Conservation (phyloP, 2,888 invertebrate genomes). For the Emmelina monodactyla region DNA sequence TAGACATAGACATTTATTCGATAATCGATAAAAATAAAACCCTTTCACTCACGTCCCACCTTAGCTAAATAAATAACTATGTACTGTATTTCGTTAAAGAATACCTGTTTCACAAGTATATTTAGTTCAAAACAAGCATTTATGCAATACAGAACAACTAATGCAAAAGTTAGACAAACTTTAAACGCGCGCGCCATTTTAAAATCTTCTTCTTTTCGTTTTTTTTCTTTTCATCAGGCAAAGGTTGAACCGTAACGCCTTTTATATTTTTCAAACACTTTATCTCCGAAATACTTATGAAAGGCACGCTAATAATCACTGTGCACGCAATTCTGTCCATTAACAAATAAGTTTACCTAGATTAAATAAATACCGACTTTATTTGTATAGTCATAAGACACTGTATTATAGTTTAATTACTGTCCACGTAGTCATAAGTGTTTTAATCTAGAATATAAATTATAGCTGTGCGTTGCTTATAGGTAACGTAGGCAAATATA, state of each 20-base stretch:
- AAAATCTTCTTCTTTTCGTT: no score
- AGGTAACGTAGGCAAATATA: no score
- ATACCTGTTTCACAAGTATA: no score
- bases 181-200: no score
- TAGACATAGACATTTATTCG: background rate
- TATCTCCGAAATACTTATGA: no score
- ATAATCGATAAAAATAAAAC: slow-evolving; percentile 27
- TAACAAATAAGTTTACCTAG: slow-evolving; percentile 34
- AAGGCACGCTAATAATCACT: slow-evolving; percentile 43
- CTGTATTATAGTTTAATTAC: slow-evolving; percentile 47
- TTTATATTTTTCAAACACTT: slow-evolving; percentile 26
- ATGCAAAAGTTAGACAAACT: no score
- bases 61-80: slow-evolving; percentile 25
- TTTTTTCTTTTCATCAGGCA: slow-evolving; percentile 20
- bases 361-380: slow-evolving; percentile 12
- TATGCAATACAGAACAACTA: no score
- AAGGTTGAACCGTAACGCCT: no score
- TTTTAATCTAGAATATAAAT: slow-evolving; percentile 10
- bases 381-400: slow-evolving; percentile 28
- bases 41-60: slow-evolving; percentile 62
- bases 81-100: no score
- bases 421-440: slow-evolving; percentile 44
- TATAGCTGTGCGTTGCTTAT: slow-evolving; percentile 19
- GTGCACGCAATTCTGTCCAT: slow-evolving; percentile 65
- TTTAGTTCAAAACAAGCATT: no score